Conservation (phyloP, 2,113 vertebrate genomes). For the Onychorhynchus coronatus region DNA sequence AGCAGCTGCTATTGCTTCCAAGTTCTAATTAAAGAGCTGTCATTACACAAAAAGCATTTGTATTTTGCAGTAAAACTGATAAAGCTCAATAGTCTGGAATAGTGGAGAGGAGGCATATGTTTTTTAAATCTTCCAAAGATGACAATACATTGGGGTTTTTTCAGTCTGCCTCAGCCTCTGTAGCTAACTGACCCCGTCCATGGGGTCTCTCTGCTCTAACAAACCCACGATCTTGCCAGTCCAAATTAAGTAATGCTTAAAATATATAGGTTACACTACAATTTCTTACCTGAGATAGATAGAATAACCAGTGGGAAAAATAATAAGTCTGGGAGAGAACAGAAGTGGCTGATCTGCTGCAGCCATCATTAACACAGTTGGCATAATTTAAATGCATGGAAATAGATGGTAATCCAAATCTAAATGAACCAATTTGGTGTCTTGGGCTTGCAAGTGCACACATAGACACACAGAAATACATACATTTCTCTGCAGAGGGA, state of each 20-base stretch:
- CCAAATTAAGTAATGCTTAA: not conserved
- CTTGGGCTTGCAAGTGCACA: not conserved
- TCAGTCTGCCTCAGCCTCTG: not conserved
- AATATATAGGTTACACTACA: not conserved
- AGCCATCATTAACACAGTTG: slow-evolving; percentile 7
- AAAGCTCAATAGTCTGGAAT: slow-evolving; percentile 27
- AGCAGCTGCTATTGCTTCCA: slow-evolving; percentile 43
- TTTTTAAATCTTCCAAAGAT: not conserved
- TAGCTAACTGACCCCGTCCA: not conserved
- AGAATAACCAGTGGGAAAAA: not conserved
- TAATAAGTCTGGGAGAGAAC: not conserved
- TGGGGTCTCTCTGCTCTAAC: not conserved
- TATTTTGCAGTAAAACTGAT: slow-evolving; percentile 40
- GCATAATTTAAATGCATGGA: slow-evolving; percentile 19
- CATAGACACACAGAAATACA: not conserved
- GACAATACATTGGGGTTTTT: not conserved
- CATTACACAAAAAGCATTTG: slow-evolving; percentile 35
- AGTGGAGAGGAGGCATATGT: not conserved
- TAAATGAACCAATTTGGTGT: not conserved
- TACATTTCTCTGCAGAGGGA: not conserved
- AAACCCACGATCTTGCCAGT: not conserved
- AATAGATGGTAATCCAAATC: not conserved
- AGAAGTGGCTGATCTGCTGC: not conserved
- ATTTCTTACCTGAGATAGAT: not conserved
- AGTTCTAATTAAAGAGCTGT: slow-evolving; percentile 58